phyloP scores from a whole-genome alignment of 2,113 vertebrate species.

The Azemiops feae region DNA sequence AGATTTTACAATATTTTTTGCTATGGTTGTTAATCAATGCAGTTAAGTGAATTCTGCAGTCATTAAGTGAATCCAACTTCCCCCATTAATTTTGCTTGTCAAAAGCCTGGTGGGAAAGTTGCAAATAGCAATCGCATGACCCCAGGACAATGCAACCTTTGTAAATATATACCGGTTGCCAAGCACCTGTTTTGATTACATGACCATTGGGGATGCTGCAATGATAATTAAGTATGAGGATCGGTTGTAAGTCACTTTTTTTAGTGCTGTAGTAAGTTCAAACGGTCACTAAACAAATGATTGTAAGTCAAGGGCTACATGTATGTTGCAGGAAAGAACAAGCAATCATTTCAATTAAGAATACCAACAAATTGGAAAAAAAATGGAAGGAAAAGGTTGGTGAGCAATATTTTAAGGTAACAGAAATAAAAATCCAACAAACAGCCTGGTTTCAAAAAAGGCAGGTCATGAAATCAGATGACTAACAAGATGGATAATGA shows the following conservation, averaged over 20 bases:
- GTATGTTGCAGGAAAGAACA: background rate
- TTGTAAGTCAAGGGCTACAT: background rate
- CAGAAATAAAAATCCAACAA: background rate
- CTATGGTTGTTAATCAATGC: background rate
- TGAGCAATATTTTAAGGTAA: background rate
- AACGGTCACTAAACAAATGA: background rate
- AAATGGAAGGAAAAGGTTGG: background rate
- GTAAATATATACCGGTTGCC: background rate
- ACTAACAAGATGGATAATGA: background rate
- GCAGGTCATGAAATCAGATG: background rate
- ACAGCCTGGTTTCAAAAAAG: background rate
- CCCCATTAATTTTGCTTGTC: background rate
- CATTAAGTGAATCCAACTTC: background rate
- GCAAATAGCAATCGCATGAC: background rate
- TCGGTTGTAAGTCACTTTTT: background rate
- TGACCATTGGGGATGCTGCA: background rate
- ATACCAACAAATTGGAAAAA: background rate
- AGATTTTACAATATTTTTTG: background rate
- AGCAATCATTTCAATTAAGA: background rate
- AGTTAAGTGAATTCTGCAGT: background rate
- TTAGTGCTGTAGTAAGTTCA: background rate
- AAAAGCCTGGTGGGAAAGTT: background rate
- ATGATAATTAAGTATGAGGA: background rate
- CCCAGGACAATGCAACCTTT: background rate
- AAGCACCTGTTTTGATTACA: background rate